phyloP scores from a whole-genome alignment of 2,113 vertebrate genomes.

The Spilogale gracilis region DNA sequence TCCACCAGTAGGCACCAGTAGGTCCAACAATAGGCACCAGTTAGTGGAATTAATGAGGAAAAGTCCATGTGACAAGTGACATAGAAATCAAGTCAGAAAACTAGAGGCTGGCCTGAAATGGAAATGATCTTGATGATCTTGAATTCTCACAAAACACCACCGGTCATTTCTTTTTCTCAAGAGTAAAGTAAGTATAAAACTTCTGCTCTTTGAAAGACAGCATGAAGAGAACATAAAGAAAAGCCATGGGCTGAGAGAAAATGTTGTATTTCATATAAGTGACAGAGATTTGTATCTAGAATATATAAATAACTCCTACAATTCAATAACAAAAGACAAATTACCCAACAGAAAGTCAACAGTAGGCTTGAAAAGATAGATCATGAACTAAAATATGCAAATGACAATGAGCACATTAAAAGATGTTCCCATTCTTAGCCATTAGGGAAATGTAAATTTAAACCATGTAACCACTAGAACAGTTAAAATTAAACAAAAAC shows the following conservation, averaged over 20 bases:
- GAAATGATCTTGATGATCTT: neutral
- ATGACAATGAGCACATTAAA: neutral
- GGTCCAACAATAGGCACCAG: too few relatives aligned
- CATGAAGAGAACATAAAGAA: neutral
- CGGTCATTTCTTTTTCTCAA: neutral
- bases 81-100: neutral
- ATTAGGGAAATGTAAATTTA: neutral
- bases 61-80: neutral
- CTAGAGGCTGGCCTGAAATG: neutral
- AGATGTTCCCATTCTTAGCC: neutral
- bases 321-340: neutral
- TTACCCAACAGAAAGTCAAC: neutral
- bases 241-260: neutral
- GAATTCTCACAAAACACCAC: neutral
- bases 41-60: neutral
- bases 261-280: neutral
- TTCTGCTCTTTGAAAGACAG: neutral
- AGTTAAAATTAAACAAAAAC: neutral
- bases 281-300: neutral
- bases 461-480: neutral
- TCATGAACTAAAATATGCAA: neutral
- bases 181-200: constrained; percentile 19
- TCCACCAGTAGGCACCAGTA: neutral
- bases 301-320: neutral
- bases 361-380: neutral